Evolutionary conservation across 1,140 invertebrate species (phyloP), one percentile per base, ranked within the genome.

Genomic region (Drosophila kepulauana): DNA sequence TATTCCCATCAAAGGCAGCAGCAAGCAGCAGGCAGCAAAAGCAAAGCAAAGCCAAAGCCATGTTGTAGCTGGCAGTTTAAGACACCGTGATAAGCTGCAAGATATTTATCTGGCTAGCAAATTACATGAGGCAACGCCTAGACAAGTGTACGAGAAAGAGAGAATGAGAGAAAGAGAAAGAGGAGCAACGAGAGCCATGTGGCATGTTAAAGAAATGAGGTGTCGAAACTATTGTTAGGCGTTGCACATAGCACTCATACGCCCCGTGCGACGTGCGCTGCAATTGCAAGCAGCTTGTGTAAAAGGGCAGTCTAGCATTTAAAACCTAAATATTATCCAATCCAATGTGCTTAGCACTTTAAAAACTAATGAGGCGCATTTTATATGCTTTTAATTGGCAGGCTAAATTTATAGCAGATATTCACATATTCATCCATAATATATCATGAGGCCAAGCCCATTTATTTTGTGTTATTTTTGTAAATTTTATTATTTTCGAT

Each of bases 1-100:
- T 88, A 89, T 89, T 84, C 84, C 85, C 84, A 88, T 89, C 85
- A 87, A 87, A 86, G 78, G 80, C 84, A 78, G 72, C 85, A 84
- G 68, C 54, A 63, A 33, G 33, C 6, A 33, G 33, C 33, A 33
- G 33, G 33, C 33, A 33, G 33, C 33, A 33, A 30, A 35, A 13
- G 68, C 41, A 41, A 62, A 41, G 64, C 41, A 43, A 62, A 41
- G 64, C 41, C 41, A 16, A 11, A 66, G 76, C 30, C 43, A 58
- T 49, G 62, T 67, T 66, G 69, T 64, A 62, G 65, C 48, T 56
- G 67, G 81, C 81, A 81, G 78, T 74, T 89, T 79, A 89, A 89
- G 85, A 81, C 78, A 89, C 89, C 85, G 81, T 90, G 85, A 89
- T 89, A 89, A 89, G 86, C 86, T 78, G 70, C 67, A 81, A 79